A percentile compares a stretch with the other conserved stretches of the same genome.
These are phyloP conservation scores for Lasioglossum oenotherae DNA, from an alignment of 2,888 invertebrate genomes.

Conservation along the genomic window DNA sequence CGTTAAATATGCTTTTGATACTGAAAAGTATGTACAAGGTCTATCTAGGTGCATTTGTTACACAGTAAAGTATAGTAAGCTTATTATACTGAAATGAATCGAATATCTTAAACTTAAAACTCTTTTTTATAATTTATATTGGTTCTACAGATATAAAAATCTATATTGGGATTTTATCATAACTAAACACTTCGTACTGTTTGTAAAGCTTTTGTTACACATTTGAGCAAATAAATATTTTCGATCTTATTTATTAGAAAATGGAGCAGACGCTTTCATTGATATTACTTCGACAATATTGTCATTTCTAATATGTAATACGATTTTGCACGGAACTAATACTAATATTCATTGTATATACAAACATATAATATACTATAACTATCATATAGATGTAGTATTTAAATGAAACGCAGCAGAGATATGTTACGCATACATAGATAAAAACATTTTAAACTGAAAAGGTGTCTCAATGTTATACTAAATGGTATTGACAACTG, in stretches of 20 bases:
- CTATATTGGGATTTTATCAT: constrained; percentile 2
- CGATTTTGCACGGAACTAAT: constrained; percentile 24
- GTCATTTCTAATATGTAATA: constrained; percentile 37
- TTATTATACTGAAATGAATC: constrained; percentile 8
- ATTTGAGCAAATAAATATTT: constrained; percentile 12
- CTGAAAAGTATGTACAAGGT: constrained; percentile 20
- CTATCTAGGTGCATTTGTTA: constrained; percentile 24
- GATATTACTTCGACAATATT: constrained; percentile 35
- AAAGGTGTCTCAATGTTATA: constrained; percentile 62
- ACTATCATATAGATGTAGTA: constrained; percentile 33
- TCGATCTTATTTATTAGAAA: constrained; percentile 24
- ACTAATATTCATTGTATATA: constrained; percentile 50
- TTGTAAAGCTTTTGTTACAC: constrained; percentile 2
- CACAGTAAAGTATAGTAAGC: not conserved
- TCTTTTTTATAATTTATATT: constrained; percentile 20
- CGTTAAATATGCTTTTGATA: constrained; percentile 26
- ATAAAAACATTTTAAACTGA: constrained; percentile 71
- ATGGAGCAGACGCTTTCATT: constrained; percentile 22
- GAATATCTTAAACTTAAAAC: constrained; percentile 2
- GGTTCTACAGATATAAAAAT: constrained; percentile 21
- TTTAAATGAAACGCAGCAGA: constrained; percentile 35
- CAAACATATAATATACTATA: constrained; percentile 33
- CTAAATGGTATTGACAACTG: constrained; percentile 72
- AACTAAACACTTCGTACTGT: not conserved
- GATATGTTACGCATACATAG: constrained; percentile 25